phyloP scores from a whole-genome alignment of 2,797 vertebrate species.

The Falco concolor region DNA sequence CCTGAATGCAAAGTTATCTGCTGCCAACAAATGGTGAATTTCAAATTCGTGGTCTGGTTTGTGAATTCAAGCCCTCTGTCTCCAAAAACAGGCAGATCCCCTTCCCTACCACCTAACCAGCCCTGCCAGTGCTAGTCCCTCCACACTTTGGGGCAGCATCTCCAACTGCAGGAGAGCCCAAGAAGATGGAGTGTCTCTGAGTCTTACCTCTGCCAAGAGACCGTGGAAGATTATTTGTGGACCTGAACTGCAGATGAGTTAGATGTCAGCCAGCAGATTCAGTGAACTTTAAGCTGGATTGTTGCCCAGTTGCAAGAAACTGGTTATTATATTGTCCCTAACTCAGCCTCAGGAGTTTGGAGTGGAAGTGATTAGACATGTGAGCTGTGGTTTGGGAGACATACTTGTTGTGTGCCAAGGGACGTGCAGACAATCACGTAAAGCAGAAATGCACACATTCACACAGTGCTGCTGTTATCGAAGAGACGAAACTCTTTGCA shows the following conservation, averaged over 20 bases:
- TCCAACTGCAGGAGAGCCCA: background rate
- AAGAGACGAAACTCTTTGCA: background rate
- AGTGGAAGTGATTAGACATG: slow-evolving; percentile 40
- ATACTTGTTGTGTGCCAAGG: background rate
- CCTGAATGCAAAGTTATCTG: background rate
- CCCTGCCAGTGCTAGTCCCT: background rate
- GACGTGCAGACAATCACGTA: slow-evolving; percentile 62
- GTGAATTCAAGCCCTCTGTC: background rate
- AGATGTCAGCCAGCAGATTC: background rate
- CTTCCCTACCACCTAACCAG: background rate
- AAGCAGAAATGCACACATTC: background rate
- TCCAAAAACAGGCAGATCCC: background rate
- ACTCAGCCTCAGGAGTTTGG: background rate
- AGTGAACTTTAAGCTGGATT: background rate
- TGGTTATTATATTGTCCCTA: slow-evolving; percentile 35
- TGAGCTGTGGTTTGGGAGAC: slow-evolving; percentile 10
- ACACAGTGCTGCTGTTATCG: background rate
- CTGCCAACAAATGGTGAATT: background rate
- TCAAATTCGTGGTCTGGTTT: background rate
- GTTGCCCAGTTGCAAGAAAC: background rate
- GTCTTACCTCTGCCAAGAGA: background rate
- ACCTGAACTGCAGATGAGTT: background rate
- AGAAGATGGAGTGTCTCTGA: background rate
- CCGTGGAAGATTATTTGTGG: background rate
- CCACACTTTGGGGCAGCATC: background rate